Percentiles rank a stretch among this genome's conserved stretches.
These are phyloP conservation scores for Dicrurus megarhynchus DNA, from an alignment of 2,113 vertebrate genomes.

Conservation along the genomic window DNA sequence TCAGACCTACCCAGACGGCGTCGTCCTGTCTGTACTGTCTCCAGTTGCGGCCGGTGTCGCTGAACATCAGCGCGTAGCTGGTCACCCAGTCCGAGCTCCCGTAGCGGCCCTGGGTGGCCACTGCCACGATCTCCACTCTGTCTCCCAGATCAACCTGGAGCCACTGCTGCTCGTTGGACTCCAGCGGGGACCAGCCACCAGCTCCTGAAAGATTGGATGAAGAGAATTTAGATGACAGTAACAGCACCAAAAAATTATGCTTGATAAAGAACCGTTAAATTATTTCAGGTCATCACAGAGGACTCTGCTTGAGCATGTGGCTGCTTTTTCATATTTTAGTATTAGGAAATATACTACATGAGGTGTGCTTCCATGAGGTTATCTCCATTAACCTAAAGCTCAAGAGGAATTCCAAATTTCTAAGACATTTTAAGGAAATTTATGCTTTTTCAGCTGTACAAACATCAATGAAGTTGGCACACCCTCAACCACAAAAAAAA, in stretches of 20 bases:
- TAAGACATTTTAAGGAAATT: not conserved
- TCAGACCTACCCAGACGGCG: constrained; percentile 73
- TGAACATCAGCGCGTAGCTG: constrained; percentile 88
- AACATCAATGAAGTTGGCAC: not conserved
- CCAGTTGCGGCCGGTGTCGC: constrained; percentile 92
- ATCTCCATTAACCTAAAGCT: not conserved
- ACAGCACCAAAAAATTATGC: not conserved
- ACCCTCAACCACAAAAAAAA: not conserved
- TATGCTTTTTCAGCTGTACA: not conserved
- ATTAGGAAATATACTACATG: not conserved
- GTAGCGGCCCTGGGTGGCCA: constrained; percentile 90
- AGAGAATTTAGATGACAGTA: not conserved
- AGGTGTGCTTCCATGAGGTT: not conserved
- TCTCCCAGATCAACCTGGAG: constrained; percentile 93
- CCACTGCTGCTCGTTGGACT: constrained; percentile 87
- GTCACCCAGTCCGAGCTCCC: constrained; percentile 95
- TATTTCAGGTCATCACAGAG: not conserved
- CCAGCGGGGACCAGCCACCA: constrained; percentile 92
- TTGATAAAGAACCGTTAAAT: not conserved
- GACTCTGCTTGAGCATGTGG: not conserved
- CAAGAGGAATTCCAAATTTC: not conserved
- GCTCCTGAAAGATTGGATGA: constrained; percentile 73
- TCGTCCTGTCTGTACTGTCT: constrained; percentile 89
- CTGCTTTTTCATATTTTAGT: not conserved
- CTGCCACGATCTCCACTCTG: constrained; percentile 87